Evolutionary conservation across 1,140 invertebrate genomes (phyloP).

Genomic region (Drosophila arawakana): DNA sequence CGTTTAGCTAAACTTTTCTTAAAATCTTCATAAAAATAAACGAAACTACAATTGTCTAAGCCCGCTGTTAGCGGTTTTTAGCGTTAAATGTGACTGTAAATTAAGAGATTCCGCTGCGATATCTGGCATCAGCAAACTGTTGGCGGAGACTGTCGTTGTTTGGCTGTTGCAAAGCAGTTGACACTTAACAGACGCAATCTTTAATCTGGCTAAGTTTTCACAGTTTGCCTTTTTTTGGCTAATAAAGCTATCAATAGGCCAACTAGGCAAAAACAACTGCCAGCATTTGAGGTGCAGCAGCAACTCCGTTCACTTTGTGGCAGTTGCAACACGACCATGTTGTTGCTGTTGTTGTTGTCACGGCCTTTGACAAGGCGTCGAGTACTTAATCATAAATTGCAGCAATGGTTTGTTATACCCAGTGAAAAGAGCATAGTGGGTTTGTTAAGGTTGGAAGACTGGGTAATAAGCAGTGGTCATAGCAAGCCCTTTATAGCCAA

Average conservation of each 20-base stretch:
- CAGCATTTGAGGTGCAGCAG: conserved; percentile 48
- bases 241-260: conserved; percentile 68
- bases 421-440: too few species aligned
- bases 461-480: too few species aligned
- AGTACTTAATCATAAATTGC: conserved; percentile 41
- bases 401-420: not conserved
- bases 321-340: not conserved
- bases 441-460: too few species aligned
- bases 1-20: too few species aligned
- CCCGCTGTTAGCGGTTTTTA: not conserved
- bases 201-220: conserved; percentile 46
- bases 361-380: conserved; percentile 19
- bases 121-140: conserved; percentile 6
- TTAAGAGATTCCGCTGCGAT: conserved; percentile 3
- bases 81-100: not conserved
- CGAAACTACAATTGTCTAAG: too few species aligned
- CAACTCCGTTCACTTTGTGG: conserved; percentile 59
- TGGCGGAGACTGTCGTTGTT: not conserved
- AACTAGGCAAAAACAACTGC: conserved; percentile 17
- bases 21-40: too few species aligned
- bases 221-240: conserved; percentile 34
- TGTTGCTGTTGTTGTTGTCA: conserved; percentile 8
- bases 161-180: conserved; percentile 23
- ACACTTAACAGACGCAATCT: conserved; percentile 60
- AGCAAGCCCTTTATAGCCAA: too few species aligned